phyloP scores from a whole-genome alignment of 30 jellyfish, hydroid and myxozoan species.

The Hydra vulgaris region DNA sequence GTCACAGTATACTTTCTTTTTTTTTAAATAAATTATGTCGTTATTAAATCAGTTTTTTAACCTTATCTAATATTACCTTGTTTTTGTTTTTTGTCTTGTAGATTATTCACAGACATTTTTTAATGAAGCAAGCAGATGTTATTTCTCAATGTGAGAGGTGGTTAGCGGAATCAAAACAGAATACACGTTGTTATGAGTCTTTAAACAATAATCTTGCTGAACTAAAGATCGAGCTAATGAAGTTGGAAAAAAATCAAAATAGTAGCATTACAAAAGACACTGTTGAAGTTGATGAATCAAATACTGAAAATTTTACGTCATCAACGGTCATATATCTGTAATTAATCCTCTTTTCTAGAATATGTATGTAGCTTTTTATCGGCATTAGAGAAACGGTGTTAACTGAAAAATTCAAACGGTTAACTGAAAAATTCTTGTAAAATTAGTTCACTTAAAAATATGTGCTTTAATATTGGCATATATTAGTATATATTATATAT shows the following conservation, averaged over 20 bases:
- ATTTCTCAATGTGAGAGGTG: slow-evolving; percentile 62
- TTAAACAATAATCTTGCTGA: slow-evolving; percentile 39
- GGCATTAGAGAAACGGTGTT: no score
- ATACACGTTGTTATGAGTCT: slow-evolving; percentile 54
- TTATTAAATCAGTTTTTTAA: no score
- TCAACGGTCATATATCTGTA: background rate
- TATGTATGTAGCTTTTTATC: no score
- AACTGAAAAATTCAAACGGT: no score
- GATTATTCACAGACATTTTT: slow-evolving; percentile 57
- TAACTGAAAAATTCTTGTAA: no score
- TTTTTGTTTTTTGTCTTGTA: slow-evolving; percentile 14
- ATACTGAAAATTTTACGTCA: background rate
- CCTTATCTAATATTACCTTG: no score
- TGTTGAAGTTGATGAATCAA: background rate
- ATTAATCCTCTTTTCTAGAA: no score
- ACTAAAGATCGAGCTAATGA: slow-evolving; percentile 44
- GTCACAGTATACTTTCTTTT: no score
- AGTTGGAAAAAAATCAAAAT: slow-evolving; percentile 19
- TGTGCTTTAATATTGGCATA: no score
- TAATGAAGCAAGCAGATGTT: slow-evolving; percentile 37
- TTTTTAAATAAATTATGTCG: no score
- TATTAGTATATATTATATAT: no score
- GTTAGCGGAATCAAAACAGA: slow-evolving; percentile 54
- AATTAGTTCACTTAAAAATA: no score
- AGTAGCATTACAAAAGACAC: background rate